A percentile compares a stretch with the other conserved stretches of the same genome.
Evolutionary conservation across 1,140 invertebrate genomes (phyloP).

Genomic region (Palaemon carinicauda): DNA sequence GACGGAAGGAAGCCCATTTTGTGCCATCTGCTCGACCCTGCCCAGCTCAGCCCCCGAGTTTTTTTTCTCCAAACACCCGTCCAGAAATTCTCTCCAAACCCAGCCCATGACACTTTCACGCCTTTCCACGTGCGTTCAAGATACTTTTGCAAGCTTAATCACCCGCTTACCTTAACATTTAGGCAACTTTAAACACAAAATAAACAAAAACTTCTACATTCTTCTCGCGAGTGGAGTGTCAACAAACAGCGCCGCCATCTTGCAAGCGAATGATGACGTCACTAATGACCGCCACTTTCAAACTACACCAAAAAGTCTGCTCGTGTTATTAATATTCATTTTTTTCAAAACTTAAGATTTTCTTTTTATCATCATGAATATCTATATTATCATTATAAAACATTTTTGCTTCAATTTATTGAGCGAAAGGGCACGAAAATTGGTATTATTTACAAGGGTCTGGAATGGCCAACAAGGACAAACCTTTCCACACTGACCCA

Average conservation of each 20-base stretch:
- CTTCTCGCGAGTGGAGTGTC: slow-evolving; percentile 55
- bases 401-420: not conserved
- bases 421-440: not conserved
- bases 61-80: slow-evolving; percentile 47
- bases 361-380: not conserved
- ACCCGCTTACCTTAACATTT: slow-evolving; percentile 54
- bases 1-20: slow-evolving; percentile 36
- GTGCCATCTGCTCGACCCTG: slow-evolving; percentile 53
- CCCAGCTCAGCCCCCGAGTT: slow-evolving; percentile 13
- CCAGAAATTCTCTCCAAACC: slow-evolving; percentile 25
- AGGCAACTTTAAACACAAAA: slow-evolving; percentile 52
- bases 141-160: slow-evolving; percentile 27
- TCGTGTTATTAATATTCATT: not conserved
- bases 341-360: not conserved
- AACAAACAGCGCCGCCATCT: slow-evolving; percentile 55
- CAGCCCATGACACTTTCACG: not conserved
- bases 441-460: not conserved
- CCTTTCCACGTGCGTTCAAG: slow-evolving; percentile 5
- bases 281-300: slow-evolving; percentile 20
- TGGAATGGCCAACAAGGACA: slow-evolving; percentile 17
- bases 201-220: slow-evolving; percentile 58
- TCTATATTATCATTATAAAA: not conserved
- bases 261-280: slow-evolving; percentile 41
- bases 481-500: not conserved
- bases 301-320: not conserved